A percentile compares a stretch with the other conserved stretches of the same genome.
These are phyloP conservation scores for Pteruthius melanotis DNA, from an alignment of 2,113 vertebrate species.

Conservation along the genomic window DNA sequence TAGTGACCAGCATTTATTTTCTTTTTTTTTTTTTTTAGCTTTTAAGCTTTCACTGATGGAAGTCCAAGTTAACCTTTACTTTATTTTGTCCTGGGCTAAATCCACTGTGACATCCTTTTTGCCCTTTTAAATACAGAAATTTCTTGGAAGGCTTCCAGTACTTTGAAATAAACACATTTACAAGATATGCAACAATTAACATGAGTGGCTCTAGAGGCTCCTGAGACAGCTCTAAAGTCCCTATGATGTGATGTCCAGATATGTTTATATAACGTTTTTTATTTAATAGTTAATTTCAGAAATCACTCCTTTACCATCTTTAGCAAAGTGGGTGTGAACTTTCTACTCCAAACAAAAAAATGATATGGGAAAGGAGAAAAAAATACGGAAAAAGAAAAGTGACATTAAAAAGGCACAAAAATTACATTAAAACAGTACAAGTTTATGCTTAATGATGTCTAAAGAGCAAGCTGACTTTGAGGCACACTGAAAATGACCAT, in stretches of 20 bases:
- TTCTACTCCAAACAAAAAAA: conserved; percentile 20
- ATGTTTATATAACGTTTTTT: conserved; percentile 26
- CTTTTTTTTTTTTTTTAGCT: neutral
- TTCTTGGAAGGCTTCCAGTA: conserved; percentile 38
- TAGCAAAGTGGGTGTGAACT: conserved; percentile 15
- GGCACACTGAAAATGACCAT: neutral
- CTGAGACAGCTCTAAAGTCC: conserved; percentile 4
- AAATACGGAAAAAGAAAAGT: neutral
- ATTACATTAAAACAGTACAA: neutral
- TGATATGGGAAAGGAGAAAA: neutral
- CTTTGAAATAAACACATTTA: conserved; percentile 44
- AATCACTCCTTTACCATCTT: neutral
- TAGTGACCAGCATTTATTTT: neutral
- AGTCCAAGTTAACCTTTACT: conserved; percentile 26
- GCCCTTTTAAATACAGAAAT: conserved; percentile 5
- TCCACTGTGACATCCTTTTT: neutral
- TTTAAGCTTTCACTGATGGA: conserved; percentile 21
- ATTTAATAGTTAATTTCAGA: conserved; percentile 20
- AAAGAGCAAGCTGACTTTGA: neutral
- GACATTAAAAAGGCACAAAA: neutral
- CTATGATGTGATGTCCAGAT: neutral
- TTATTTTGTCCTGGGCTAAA: conserved; percentile 21
- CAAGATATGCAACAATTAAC: conserved; percentile 31
- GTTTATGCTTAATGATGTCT: neutral
- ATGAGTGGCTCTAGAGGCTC: conserved; percentile 33